These are phyloP conservation scores for Cherax quadricarinatus DNA, from an alignment of 1,140 invertebrate genomes.

Conservation along the genomic window DNA sequence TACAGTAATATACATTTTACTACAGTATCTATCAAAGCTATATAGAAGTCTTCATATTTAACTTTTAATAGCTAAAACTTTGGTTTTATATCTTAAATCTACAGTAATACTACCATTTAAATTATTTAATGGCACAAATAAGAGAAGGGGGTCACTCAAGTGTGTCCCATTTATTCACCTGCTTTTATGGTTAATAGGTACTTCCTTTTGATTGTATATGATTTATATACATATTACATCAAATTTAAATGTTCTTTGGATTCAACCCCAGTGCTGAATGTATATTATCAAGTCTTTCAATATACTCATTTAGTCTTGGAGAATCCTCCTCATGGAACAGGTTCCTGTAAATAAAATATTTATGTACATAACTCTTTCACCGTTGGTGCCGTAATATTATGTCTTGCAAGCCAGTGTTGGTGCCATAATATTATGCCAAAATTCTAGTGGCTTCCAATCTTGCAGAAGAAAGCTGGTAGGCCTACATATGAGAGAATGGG, in stretches of 20 bases:
- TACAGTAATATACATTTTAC: not conserved
- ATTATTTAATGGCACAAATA: not conserved
- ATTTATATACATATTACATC: not conserved
- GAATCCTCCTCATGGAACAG: slow-evolving; percentile 30
- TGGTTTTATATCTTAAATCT: not conserved
- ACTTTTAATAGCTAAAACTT: not conserved
- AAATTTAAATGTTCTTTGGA: not conserved
- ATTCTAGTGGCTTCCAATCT: too few species aligned
- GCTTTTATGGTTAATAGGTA: not conserved
- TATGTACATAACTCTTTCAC: not conserved
- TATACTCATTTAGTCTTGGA: slow-evolving; percentile 11
- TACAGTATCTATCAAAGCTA: not conserved
- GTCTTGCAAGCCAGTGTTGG: not conserved
- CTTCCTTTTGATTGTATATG: not conserved
- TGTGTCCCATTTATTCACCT: not conserved
- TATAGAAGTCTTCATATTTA: not conserved
- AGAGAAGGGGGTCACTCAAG: not conserved
- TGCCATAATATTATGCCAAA: not conserved
- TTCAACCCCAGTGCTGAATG: slow-evolving; percentile 24
- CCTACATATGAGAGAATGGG: too few species aligned
- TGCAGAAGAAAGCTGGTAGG: too few species aligned
- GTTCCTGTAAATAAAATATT: slow-evolving; percentile 15
- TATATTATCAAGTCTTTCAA: slow-evolving; percentile 37
- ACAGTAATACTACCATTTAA: not conserved
- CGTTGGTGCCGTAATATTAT: not conserved